Percentiles rank a stretch among this genome's conserved stretches.
These are phyloP conservation scores for Pentamera pediparva DNA, from an alignment of 53 echinoderm and acorn worm species.

Conservation along the genomic window DNA sequence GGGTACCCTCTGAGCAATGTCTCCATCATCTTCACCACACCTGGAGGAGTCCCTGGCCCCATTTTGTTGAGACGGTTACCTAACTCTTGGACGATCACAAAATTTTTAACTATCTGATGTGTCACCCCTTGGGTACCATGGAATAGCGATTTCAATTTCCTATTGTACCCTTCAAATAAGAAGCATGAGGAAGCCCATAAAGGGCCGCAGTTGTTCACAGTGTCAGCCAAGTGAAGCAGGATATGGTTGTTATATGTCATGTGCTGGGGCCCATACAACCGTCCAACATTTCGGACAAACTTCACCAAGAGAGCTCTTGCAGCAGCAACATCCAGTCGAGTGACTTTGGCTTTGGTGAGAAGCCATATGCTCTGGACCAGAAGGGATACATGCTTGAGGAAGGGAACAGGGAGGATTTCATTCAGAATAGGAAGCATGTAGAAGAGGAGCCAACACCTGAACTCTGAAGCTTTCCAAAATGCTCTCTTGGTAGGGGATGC, in stretches of 20 bases:
- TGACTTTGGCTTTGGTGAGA: background rate
- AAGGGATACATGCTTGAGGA: background rate
- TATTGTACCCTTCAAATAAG: slow-evolving; percentile 1
- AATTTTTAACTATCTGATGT: background rate
- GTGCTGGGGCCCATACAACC: background rate
- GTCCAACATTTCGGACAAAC: background rate
- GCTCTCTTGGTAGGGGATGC: slow-evolving; percentile 3
- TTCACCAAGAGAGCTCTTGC: background rate
- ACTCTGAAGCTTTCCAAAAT: slow-evolving; percentile 14
- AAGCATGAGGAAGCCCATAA: slow-evolving; percentile 1
- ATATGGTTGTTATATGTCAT: background rate
- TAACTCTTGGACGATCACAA: background rate
- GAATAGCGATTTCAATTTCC: background rate
- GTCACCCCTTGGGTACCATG: background rate
- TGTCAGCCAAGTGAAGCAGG: background rate
- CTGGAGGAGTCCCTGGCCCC: background rate
- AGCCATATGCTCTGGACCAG: background rate
- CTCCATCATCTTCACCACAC: background rate
- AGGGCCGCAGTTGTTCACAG: background rate
- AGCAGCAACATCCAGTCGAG: background rate
- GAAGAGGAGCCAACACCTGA: background rate
- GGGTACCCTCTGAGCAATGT: slow-evolving; percentile 10
- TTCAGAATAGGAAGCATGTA: background rate
- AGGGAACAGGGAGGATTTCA: background rate
- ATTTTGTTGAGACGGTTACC: background rate